Percentiles rank a stretch among this genome's conserved stretches.
phyloP scores from a whole-genome alignment of 2,797 vertebrate species.

The Melanotaenia maccullochi region DNA sequence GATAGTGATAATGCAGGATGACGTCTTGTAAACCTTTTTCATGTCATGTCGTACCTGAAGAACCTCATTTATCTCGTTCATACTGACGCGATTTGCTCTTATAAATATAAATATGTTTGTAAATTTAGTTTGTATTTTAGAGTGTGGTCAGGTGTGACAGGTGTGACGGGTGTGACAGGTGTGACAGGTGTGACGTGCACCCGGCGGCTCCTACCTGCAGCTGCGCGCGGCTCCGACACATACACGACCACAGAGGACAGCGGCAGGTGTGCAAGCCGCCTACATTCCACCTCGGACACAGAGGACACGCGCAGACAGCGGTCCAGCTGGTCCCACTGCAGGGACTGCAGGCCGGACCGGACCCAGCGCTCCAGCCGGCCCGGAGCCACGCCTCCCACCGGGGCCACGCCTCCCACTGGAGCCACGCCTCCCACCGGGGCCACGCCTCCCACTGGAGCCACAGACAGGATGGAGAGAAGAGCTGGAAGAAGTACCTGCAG shows the following conservation, averaged over 20 bases:
- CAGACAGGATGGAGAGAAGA: constrained; percentile 59
- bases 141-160: no score
- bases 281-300: constrained; percentile 80
- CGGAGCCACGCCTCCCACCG: constrained; percentile 32
- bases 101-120: no score
- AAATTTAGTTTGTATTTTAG: no score
- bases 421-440: constrained; percentile 9
- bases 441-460: not conserved
- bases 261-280: constrained; percentile 75
- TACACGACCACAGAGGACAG: constrained; percentile 81
- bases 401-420: no score
- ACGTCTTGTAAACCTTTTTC: no score
- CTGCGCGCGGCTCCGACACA: constrained; percentile 63
- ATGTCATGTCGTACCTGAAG: no score
- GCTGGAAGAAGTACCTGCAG: constrained; percentile 37
- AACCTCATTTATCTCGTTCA: no score
- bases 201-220: constrained; percentile 51
- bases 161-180: no score
- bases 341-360: constrained; percentile 80
- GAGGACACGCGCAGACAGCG: constrained; percentile 79
- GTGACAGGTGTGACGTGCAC: no score
- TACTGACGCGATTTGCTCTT: no score
- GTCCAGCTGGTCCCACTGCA: constrained; percentile 82
- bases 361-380: constrained; percentile 82
- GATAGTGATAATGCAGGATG: no score